Evolutionary conservation across 2,888 invertebrate species (phyloP).

Genomic region (Dinocampus coccinellae): DNA sequence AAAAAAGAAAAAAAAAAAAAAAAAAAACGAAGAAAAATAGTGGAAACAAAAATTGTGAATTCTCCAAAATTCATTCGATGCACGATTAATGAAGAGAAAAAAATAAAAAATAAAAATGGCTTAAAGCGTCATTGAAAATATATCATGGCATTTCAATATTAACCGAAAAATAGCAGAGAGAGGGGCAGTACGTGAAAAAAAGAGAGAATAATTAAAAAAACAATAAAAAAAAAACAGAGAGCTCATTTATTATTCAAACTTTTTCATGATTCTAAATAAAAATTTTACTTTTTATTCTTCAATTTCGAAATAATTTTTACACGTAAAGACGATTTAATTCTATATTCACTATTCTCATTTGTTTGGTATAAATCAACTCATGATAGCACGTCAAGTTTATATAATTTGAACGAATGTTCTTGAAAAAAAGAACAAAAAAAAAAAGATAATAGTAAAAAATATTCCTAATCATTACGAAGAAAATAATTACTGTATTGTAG

Average conservation of each 20-base stretch:
- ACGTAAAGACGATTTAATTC: slow-evolving; percentile 5
- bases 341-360: slow-evolving; percentile 28
- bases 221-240: background rate
- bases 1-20: background rate
- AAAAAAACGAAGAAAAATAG: background rate
- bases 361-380: slow-evolving; percentile 42
- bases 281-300: background rate
- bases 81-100: too few species aligned
- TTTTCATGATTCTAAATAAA: background rate
- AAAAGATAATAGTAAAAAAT: slow-evolving; percentile 4
- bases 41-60: background rate
- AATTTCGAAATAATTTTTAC: slow-evolving; percentile 30
- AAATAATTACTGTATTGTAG: background rate
- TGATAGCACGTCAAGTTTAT: slow-evolving; percentile 39
- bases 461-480: background rate
- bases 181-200: background rate
- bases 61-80: too few species aligned
- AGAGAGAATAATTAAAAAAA: background rate
- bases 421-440: slow-evolving; percentile 12
- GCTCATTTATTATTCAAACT: background rate
- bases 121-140: background rate
- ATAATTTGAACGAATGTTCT: background rate
- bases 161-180: background rate
- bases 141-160: background rate
- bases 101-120: background rate